Conservation (phyloP, 2,888 invertebrate genomes). For the Lithosia quadra region DNA sequence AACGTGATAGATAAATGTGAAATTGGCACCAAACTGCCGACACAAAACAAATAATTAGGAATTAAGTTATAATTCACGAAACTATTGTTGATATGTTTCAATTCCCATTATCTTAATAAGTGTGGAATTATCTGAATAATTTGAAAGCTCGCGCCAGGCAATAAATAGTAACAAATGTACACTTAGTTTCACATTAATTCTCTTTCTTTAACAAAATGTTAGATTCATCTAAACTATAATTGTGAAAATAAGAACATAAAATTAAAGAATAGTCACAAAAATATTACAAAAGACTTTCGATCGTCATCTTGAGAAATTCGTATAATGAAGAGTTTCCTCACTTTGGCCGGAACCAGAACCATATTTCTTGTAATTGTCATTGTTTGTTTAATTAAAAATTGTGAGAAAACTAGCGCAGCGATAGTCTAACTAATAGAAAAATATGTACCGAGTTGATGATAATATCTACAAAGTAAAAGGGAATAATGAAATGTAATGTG, state of each 20-base stretch:
- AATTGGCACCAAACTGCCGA: background rate
- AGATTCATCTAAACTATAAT: background rate
- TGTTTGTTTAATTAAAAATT: background rate
- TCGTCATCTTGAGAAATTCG: background rate
- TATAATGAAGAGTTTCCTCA: background rate
- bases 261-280: background rate
- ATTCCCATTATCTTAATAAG: background rate
- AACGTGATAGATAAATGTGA: background rate
- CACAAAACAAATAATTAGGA: background rate
- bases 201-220: background rate
- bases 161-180: background rate
- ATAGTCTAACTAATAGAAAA: background rate
- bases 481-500: background rate
- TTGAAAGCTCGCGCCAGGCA: background rate
- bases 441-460: background rate
- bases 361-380: background rate
- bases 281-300: conserved; percentile 2
- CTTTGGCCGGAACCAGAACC: background rate
- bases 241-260: background rate
- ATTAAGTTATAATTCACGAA: background rate
- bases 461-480: background rate
- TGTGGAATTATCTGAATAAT: background rate
- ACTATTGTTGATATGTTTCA: background rate
- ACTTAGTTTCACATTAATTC: background rate
- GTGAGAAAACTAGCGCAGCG: background rate